Evolutionary conservation across 2,888 invertebrate species (phyloP).

Genomic region (Drosophila longiperda): DNA sequence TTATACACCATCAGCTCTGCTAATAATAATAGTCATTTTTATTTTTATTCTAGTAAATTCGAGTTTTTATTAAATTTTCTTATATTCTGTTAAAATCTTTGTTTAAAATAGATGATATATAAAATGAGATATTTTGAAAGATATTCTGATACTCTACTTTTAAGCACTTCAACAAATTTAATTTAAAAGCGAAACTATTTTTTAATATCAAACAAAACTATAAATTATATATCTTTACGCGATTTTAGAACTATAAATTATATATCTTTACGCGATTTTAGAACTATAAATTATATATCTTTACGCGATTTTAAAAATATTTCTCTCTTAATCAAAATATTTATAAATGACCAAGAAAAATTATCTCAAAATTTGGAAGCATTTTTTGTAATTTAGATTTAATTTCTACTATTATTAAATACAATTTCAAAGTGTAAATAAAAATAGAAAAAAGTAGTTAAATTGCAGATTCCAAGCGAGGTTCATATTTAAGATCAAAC

Average conservation of each 20-base stretch:
- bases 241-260: background rate
- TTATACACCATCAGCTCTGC: background rate
- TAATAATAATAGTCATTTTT: background rate
- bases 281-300: no score
- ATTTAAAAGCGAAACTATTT: background rate
- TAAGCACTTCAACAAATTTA: accelerated
- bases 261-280: background rate
- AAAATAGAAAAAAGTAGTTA: background rate
- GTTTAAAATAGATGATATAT: no score
- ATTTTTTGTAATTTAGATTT: background rate
- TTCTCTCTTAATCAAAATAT: background rate
- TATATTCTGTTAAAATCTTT: no score
- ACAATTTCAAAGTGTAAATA: background rate
- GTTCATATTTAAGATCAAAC: background rate
- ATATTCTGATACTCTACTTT: background rate
- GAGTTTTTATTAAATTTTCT: no score
- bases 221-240: no score
- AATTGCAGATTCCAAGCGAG: background rate
- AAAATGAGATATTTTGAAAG: no score
- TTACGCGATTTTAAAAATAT: background rate
- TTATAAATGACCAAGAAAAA: background rate
- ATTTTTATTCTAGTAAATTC: background rate
- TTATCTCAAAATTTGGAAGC: background rate
- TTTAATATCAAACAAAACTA: background rate
- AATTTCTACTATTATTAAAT: background rate